These are phyloP conservation scores for Peromyscus leucopus DNA, from an alignment of 2,113 vertebrate genomes.

Conservation along the genomic window DNA sequence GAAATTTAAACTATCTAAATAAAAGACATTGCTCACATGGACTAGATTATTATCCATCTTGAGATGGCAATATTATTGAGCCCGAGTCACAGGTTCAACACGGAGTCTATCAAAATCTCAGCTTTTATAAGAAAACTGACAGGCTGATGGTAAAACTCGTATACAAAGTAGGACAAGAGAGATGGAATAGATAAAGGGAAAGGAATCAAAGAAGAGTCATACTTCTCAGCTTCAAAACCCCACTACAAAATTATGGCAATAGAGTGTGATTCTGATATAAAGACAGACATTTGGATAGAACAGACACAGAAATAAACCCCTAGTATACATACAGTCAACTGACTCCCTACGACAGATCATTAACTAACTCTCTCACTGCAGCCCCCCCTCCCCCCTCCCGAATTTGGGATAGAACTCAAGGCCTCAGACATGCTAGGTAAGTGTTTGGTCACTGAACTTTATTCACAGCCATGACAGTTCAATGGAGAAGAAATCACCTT, in stretches of 20 bases:
- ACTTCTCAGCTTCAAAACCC: constrained; percentile 7
- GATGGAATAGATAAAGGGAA: not conserved
- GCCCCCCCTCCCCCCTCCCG: no score
- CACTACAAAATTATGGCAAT: not conserved
- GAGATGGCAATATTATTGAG: not conserved
- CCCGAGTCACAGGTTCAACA: constrained; percentile 28
- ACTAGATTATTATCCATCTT: not conserved
- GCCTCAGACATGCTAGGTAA: not conserved
- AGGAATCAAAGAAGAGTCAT: not conserved
- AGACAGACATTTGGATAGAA: not conserved
- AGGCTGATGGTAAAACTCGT: constrained; percentile 28
- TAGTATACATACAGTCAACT: not conserved
- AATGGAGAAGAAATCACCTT: not conserved
- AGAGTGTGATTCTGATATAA: not conserved
- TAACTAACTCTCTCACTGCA: not conserved
- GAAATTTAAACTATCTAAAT: not conserved
- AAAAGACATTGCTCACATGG: not conserved
- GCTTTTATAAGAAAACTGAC: not conserved
- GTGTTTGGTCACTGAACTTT: not conserved
- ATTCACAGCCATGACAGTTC: not conserved
- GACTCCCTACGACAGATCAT: not conserved
- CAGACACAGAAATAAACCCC: not conserved
- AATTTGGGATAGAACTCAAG: not conserved
- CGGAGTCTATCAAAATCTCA: not conserved
- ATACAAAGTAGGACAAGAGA: not conserved